Evolutionary conservation across 2,888 invertebrate genomes (phyloP), one percentile per base, ranked within the genome.

Genomic region (Magallana nippona): DNA sequence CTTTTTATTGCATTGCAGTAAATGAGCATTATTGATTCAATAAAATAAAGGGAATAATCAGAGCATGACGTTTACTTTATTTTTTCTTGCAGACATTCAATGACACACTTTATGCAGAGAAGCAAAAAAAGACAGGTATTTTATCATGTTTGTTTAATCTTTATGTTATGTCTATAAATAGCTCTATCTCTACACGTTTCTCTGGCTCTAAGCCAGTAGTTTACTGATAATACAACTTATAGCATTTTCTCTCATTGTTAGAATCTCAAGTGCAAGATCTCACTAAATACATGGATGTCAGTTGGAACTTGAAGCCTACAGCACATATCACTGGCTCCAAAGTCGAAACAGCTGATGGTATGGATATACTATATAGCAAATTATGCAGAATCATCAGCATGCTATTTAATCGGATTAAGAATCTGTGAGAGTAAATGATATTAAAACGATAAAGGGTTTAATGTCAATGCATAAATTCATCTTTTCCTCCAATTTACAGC

Each of bases 281-380:
- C 17, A 22, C 19, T 55, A 3, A 44, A 10, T 78, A 55, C 78
- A 78, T 71, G 71, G 71, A 78, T 11, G 55, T 56, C 11, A 58
- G 60, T 15, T 82, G 63, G 71, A 71, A 82, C 71, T 13, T 82
- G 55, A 82, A 82, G 56, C 82, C 82, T 8, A 60, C 71, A 55
- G 82, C 82, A 22, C 82, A 82, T 19, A 22, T 82, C 2, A 55
- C 82, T 17, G 82, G 82, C 11, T 82, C 82, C 3, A 81, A 81
- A 60, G 17, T 81, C 22, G 22, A 27, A 17, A 19, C 27, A 62
- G 19, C 27, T 32, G 15, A 62, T 27, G 71, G 82, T 71, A 55
- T 32, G 13, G n/a, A n/a, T n/a, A n/a, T n/a, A n/a, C n/a, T n/a
- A n/a, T 71, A 44, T 44, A 44, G 8, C 5, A 44, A 44, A 44